Evolutionary conservation across 2,888 invertebrate genomes (phyloP).

Genomic region (Pammene aurita): DNA sequence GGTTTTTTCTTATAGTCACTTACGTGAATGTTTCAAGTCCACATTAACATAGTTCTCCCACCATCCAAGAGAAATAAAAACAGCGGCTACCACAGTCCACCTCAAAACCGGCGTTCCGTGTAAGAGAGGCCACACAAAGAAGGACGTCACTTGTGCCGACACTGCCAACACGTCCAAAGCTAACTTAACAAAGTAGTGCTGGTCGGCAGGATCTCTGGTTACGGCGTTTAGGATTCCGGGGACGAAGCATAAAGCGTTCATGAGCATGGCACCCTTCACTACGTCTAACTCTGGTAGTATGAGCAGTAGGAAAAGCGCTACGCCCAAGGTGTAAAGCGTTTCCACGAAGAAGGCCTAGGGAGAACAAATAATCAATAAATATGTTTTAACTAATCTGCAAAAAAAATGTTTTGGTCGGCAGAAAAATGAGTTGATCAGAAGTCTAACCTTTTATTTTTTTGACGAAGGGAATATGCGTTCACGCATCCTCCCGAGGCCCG

Average conservation of each 20-base stretch:
- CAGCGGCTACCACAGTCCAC: slow-evolving; percentile 85
- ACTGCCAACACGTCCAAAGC: slow-evolving; percentile 84
- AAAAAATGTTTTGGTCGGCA: too few species aligned
- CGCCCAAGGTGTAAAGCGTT: slow-evolving; percentile 89
- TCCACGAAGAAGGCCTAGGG: slow-evolving; percentile 87
- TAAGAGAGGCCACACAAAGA: slow-evolving; percentile 87
- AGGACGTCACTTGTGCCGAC: slow-evolving; percentile 85
- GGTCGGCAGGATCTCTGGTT: slow-evolving; percentile 65
- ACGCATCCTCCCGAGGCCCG: too few species aligned
- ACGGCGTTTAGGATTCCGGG: slow-evolving; percentile 89
- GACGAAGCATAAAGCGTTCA: slow-evolving; percentile 91
- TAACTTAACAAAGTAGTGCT: slow-evolving; percentile 67
- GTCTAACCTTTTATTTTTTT: too few species aligned
- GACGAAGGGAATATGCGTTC: too few species aligned
- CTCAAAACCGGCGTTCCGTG: slow-evolving; percentile 79
- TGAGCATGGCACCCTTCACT: slow-evolving; percentile 91
- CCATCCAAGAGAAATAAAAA: slow-evolving; percentile 90
- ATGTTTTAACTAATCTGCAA: too few species aligned
- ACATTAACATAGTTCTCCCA: slow-evolving; percentile 90
- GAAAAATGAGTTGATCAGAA: too few species aligned
- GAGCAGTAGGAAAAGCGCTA: slow-evolving; percentile 88
- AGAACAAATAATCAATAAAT: slow-evolving; percentile 23
- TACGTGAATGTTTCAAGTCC: slow-evolving; percentile 63
- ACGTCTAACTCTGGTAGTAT: slow-evolving; percentile 92
- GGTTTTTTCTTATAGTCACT: slow-evolving; percentile 17